These are phyloP conservation scores for Nematolebias whitei DNA, from an alignment of 2,113 vertebrate species.

Conservation along the genomic window DNA sequence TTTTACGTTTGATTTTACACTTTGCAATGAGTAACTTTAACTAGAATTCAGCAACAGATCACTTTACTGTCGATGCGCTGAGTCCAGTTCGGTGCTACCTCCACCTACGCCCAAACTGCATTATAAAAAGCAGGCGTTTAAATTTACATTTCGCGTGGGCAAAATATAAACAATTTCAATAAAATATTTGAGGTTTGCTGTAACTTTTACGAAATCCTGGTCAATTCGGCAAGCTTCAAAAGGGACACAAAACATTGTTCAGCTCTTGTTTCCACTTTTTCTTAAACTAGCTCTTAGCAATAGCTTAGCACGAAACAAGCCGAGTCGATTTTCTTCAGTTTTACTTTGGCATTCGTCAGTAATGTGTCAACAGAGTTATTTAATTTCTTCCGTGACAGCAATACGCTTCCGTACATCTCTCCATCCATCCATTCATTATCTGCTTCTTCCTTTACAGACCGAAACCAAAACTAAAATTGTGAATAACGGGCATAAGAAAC, in stretches of 20 bases:
- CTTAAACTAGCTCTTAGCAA: neutral
- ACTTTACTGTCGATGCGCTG: neutral
- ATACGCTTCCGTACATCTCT: no score
- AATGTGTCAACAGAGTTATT: no score
- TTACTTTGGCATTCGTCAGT: no score
- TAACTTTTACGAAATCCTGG: rapidly evolving
- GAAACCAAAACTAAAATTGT: no score
- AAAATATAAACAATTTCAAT: rapidly evolving
- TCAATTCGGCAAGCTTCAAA: constrained; percentile 23
- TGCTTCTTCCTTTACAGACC: no score
- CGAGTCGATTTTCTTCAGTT: no score
- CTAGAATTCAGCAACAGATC: neutral
- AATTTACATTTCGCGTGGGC: neutral
- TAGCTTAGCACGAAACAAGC: no score
- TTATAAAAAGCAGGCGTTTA: constrained; percentile 13
- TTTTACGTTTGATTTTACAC: no score
- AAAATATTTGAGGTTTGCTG: rapidly evolving
- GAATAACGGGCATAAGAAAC: neutral
- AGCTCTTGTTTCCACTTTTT: neutral
- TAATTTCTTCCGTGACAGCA: no score
- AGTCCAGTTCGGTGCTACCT: neutral
- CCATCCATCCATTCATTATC: no score
- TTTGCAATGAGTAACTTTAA: neutral
- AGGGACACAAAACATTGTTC: neutral
- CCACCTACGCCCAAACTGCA: neutral